These are phyloP conservation scores for Eufriesea mexicana DNA, from an alignment of 1,140 invertebrate genomes.

Conservation along the genomic window DNA sequence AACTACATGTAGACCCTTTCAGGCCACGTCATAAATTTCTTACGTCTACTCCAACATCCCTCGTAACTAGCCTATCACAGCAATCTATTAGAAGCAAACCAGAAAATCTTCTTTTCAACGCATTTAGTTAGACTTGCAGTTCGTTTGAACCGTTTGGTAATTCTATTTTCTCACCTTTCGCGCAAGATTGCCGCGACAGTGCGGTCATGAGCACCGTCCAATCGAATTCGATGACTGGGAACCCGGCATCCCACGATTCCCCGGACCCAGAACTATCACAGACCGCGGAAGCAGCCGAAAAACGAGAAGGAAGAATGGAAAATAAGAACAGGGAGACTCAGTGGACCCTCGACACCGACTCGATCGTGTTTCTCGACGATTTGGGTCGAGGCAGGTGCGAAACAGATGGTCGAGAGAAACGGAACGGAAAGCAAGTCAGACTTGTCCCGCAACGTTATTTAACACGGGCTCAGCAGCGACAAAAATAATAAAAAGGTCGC, in stretches of 20 bases:
- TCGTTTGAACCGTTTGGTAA: too few relatives aligned
- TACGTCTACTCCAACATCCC: too few relatives aligned
- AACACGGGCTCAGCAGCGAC: not conserved
- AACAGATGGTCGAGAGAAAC: slow-evolving; percentile 34
- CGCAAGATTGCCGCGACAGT: too few relatives aligned
- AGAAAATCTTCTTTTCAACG: too few relatives aligned
- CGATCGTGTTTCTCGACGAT: slow-evolving; percentile 28
- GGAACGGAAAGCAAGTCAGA: not conserved
- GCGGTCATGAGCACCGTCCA: too few relatives aligned
- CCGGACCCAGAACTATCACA: not conserved
- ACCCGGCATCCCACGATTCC: not conserved
- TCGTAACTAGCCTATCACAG: too few relatives aligned
- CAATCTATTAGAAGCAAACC: too few relatives aligned
- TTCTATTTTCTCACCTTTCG: too few relatives aligned
- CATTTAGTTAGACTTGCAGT: too few relatives aligned
- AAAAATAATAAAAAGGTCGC: not conserved
- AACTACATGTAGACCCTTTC: too few relatives aligned
- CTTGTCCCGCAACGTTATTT: not conserved
- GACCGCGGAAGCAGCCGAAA: not conserved
- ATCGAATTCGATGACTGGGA: not conserved
- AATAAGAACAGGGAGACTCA: not conserved
- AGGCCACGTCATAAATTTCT: too few relatives aligned
- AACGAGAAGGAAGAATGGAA: not conserved
- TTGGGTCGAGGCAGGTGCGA: slow-evolving; percentile 40
- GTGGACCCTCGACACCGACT: not conserved